Base-by-base conservation (phyloP, 2,888 invertebrate species). In the Chrysina gloriosa region DNA sequence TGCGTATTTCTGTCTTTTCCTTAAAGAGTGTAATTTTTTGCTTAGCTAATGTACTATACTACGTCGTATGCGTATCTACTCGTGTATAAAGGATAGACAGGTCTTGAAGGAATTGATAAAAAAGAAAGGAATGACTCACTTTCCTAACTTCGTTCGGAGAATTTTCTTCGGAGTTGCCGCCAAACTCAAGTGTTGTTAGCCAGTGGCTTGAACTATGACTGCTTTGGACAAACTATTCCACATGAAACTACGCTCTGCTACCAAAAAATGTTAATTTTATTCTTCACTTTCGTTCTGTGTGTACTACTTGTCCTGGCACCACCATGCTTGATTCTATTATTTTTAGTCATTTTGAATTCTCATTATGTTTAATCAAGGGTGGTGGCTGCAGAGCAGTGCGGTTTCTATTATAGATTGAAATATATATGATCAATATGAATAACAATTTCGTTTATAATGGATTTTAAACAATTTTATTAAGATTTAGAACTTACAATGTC, bases 281-380 rank as follows among this genome's bases (percentile, higher is more conserved):
- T n/a, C n/a, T n/a, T n/a, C n/a, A 39, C 39, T 39, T 11, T 39
- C 14, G 39, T 39, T 39, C 39, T 39, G 39, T 39, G 14, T 39
- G n/a, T n/a, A n/a, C n/a, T n/a, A n/a, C n/a, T n/a, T n/a, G n/a
- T n/a, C n/a, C n/a, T n/a, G n/a, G n/a, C n/a, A n/a, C n/a, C n/a
- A n/a, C n/a, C n/a, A n/a, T n/a, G n/a, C n/a, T n/a, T n/a, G n/a
- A n/a, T n/a, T n/a, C n/a, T n/a, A n/a, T n/a, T n/a, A n/a, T n/a
- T n/a, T n/a, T n/a, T n/a, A n/a, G n/a, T n/a, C n/a, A n/a, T n/a
- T n/a, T n/a, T n/a, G n/a, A n/a, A n/a, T n/a, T n/a, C n/a, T n/a
- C n/a, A n/a, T n/a, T n/a, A n/a, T n/a, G n/a, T n/a, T n/a, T n/a
- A n/a, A n/a, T n/a, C n/a, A n/a, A n/a, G n/a, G n/a, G n/a, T n/a